Base-by-base conservation (phyloP, 2,888 invertebrate species). In the Netelia inedita region DNA sequence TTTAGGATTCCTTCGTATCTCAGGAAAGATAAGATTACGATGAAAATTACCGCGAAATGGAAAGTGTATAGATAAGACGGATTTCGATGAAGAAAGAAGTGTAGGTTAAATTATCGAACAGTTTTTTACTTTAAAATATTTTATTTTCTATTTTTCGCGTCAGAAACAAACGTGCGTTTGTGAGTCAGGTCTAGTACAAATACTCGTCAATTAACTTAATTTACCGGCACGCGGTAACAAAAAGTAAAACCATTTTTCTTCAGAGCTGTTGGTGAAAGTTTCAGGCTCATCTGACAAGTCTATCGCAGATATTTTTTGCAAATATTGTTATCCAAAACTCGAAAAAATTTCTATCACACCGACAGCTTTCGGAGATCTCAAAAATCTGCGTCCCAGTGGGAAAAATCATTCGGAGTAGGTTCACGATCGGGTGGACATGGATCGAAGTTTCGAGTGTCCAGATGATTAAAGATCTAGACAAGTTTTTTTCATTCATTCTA, bases 331-430 rank as follows among this genome's bases (percentile, higher is more conserved):
- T 46, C 2, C 46, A 11, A 14, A 14, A 11, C 14, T 14, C 10
- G 2, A 46, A 46, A 43, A 10, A 43, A 1, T 43, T 43, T 43
- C 11, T 43, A 3, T 43, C 43, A 11, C 8, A 43, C 1, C 43
- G 5, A 8, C 9, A 3, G 3, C 10, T 46, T 10, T 46, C 46
- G 2, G 21, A 10, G 46, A 19, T 68, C 14, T 95, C 94, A 98
- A 94, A 98, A 98, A 90, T 98, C 96, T 75, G 95, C 94, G 93
- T 98, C 98, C 98, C 98, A 98, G 50, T 98, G 98, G 8, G 97
- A 97, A 21, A 95, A 95, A 92, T 98, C 98, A 90, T 97, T 97
- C 0, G 97, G 97, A 0, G 98, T 97, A 81, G 96, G 94, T 85
- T 96, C 96, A 82, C 95, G 95, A 88, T 98, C 97, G 69, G 96